These are phyloP conservation scores for Enteromius afrohamiltoni DNA, from an alignment of 2,797 vertebrate species.

Conservation along the genomic window DNA sequence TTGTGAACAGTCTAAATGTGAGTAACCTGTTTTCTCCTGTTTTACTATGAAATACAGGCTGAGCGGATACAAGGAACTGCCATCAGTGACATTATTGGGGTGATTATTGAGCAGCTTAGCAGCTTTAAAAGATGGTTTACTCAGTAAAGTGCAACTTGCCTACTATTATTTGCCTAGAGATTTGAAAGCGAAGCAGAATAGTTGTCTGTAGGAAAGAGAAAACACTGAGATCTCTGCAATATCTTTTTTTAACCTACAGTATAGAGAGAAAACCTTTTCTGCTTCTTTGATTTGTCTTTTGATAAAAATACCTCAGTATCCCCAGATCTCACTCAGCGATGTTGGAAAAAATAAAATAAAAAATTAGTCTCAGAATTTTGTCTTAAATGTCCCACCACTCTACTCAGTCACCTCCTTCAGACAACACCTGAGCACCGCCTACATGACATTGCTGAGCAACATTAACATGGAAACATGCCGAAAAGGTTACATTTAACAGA, in stretches of 20 bases:
- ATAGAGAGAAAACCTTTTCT: not conserved
- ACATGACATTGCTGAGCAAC: too few species aligned
- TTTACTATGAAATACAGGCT: not conserved
- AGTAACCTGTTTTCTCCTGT: not conserved
- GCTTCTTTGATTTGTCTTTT: not conserved
- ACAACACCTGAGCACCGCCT: too few species aligned
- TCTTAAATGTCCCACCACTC: too few species aligned
- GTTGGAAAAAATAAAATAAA: not conserved
- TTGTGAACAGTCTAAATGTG: not conserved
- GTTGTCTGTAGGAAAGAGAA: not conserved
- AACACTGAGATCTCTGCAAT: not conserved
- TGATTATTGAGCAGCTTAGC: not conserved
- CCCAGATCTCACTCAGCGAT: not conserved
- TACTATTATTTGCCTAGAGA: not conserved
- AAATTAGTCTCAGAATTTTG: not conserved
- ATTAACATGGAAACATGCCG: too few species aligned
- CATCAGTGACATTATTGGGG: not conserved
- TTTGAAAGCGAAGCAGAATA: not conserved
- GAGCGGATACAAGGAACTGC: slow-evolving; percentile 3
- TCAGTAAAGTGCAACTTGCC: not conserved
- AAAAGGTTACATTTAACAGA: too few species aligned
- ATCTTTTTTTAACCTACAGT: not conserved
- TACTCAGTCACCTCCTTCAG: too few species aligned
- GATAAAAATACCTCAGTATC: not conserved
- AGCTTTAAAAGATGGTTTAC: slow-evolving; percentile 8